Evolutionary conservation across 2,113 vertebrate genomes (phyloP).

Genomic region (Cochlearius cochlearius): DNA sequence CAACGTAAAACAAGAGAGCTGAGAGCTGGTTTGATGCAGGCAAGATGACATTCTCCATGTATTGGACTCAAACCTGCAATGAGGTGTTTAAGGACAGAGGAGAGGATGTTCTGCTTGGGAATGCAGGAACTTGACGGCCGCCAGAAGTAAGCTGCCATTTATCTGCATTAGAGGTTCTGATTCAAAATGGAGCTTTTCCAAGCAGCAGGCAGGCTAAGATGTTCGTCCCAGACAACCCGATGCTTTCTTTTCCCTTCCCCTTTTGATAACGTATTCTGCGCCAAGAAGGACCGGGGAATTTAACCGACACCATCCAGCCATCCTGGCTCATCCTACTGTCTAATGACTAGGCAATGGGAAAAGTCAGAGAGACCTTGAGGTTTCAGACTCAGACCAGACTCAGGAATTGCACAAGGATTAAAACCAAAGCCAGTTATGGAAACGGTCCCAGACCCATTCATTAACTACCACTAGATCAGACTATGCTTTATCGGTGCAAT

Average conservation of each 20-base stretch:
- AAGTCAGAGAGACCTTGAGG: neutral
- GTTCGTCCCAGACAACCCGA: neutral
- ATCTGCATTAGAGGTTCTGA: neutral
- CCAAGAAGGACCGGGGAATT: neutral
- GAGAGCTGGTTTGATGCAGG: fast-evolving
- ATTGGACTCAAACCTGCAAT: neutral
- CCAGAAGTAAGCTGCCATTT: neutral
- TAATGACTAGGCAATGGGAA: neutral
- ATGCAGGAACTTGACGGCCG: fast-evolving
- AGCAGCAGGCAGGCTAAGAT: neutral
- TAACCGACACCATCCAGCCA: neutral
- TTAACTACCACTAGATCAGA: neutral
- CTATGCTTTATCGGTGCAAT: neutral
- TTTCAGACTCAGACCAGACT: neutral
- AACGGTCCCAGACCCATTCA: neutral
- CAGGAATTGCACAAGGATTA: neutral
- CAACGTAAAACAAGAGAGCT: neutral
- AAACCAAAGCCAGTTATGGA: neutral
- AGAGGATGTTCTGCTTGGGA: neutral
- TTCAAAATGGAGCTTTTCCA: neutral
- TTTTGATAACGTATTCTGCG: neutral
- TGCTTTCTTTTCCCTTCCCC: neutral
- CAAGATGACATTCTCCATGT: neutral
- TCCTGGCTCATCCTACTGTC: neutral
- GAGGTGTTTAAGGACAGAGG: neutral